Percentiles rank a stretch among this genome's conserved stretches.
These are phyloP conservation scores for Platynereis dumerilii DNA, from an alignment of 2,888 invertebrate genomes.

Conservation along the genomic window DNA sequence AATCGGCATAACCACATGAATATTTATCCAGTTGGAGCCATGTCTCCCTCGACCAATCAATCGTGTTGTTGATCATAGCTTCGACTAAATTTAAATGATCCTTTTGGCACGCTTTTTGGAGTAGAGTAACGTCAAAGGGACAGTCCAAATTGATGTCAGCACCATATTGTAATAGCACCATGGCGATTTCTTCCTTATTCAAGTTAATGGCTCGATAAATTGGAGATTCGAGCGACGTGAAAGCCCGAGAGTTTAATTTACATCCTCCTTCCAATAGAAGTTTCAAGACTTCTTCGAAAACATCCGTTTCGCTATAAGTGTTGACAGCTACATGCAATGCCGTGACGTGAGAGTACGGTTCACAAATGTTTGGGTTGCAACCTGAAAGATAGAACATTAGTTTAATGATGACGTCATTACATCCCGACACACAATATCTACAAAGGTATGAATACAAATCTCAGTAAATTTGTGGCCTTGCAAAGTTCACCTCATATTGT, in stretches of 20 bases:
- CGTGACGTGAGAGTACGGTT: slow-evolving; percentile 35
- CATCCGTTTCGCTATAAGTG: slow-evolving; percentile 23
- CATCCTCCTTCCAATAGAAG: slow-evolving; percentile 36
- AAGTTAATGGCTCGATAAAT: slow-evolving; percentile 41
- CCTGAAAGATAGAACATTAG: slow-evolving; percentile 26
- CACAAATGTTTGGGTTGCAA: slow-evolving; percentile 40
- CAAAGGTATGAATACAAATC: no score
- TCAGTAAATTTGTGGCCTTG: no score
- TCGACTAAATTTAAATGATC: not conserved
- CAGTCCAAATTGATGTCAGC: slow-evolving; percentile 43
- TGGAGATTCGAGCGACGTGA: slow-evolving; percentile 41
- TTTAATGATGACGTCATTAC: not conserved
- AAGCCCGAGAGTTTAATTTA: slow-evolving; percentile 36
- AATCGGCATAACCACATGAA: not conserved
- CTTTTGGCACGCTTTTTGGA: slow-evolving; percentile 2
- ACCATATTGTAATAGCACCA: slow-evolving; percentile 39
- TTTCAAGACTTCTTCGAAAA: slow-evolving; percentile 36
- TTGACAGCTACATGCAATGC: slow-evolving; percentile 41
- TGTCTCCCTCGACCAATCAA: not conserved
- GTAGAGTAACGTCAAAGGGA: slow-evolving; percentile 43
- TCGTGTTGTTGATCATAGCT: not conserved
- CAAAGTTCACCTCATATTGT: no score
- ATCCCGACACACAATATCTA: not conserved
- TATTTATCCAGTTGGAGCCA: slow-evolving; percentile 10
- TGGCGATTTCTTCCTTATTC: slow-evolving; percentile 37